These are phyloP conservation scores for Scleropages formosus DNA, from an alignment of 2,797 vertebrate genomes.

Conservation along the genomic window DNA sequence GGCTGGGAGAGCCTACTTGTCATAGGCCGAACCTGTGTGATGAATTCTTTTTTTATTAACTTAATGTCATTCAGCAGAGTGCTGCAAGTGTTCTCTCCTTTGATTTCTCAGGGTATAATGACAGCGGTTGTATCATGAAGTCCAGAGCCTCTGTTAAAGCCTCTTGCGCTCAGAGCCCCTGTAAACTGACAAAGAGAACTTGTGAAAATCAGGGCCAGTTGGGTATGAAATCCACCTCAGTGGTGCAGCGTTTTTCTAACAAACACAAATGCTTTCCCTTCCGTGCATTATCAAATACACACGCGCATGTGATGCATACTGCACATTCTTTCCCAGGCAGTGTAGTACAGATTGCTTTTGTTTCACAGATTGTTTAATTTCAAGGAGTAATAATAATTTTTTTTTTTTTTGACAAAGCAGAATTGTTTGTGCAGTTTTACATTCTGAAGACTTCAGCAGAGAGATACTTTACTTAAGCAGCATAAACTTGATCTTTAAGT, in stretches of 20 bases:
- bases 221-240: constrained; percentile 61
- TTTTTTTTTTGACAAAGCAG: not conserved
- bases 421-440: no score
- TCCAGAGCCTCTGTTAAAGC: no score
- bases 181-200: constrained; percentile 64
- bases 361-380: constrained; percentile 32
- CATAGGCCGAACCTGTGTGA: no score
- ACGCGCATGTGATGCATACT: not conserved
- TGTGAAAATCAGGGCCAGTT: constrained; percentile 64
- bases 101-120: constrained; percentile 63
- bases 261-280: constrained; percentile 58
- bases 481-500: no score
- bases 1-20: not conserved
- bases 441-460: not conserved
- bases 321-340: constrained; percentile 54
- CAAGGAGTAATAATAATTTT: not conserved
- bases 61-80: constrained; percentile 52
- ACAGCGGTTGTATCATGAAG: constrained; percentile 68
- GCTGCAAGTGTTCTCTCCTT: constrained; percentile 58
- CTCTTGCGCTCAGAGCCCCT: constrained; percentile 64
- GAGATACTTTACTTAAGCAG: not conserved
- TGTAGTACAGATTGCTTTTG: constrained; percentile 47
- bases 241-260: constrained; percentile 64
- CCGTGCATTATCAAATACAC: no score
- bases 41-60: constrained; percentile 51